Conservation (phyloP, 2,113 vertebrate genomes). For the Micromys minutus region DNA sequence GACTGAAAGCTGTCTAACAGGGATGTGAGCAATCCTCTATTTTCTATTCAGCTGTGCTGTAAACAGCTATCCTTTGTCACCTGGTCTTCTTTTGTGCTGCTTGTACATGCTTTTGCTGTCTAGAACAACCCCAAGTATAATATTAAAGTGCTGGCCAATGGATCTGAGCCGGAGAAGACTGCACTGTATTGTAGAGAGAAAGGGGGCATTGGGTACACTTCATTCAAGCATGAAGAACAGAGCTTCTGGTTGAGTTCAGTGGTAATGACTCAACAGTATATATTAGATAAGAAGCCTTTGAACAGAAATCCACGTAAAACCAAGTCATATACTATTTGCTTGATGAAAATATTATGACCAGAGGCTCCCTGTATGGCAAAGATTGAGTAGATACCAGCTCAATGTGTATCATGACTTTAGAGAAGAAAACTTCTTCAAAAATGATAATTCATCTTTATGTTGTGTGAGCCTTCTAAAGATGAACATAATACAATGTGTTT, state of each 20-base stretch:
- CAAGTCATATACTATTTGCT: background rate
- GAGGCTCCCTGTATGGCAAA: background rate
- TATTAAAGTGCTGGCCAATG: background rate
- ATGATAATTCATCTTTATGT: constrained; percentile 15
- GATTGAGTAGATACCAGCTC: background rate
- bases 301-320: background rate
- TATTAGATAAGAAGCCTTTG: background rate
- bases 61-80: background rate
- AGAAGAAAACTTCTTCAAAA: background rate
- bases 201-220: background rate
- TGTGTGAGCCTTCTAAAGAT: background rate
- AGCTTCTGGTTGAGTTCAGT: background rate
- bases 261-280: background rate
- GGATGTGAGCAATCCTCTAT: no score
- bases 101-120: background rate
- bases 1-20: background rate
- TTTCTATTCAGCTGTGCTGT: background rate
- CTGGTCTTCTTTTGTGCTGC: background rate
- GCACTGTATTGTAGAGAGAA: background rate
- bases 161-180: background rate
- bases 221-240: background rate
- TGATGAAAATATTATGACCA: background rate
- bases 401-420: background rate
- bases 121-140: background rate
- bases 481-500: background rate